Evolutionary conservation across 2,113 vertebrate species (phyloP).

Genomic region (Nansenia antarctica): DNA sequence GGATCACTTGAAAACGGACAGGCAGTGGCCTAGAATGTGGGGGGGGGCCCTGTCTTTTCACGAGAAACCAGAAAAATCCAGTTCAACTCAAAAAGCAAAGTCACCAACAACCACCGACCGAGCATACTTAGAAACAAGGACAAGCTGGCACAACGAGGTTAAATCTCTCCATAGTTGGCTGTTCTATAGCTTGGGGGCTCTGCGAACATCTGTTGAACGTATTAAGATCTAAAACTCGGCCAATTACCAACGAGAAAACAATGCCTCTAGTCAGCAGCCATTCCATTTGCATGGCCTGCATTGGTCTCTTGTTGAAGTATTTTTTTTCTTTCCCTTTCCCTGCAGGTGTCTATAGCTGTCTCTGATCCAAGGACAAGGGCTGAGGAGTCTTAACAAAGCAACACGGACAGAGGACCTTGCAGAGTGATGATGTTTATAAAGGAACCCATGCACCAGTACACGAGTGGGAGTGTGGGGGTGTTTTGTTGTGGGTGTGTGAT

Average conservation of each 20-base stretch:
- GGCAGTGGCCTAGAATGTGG: too few relatives aligned
- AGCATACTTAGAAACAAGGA: conserved; percentile 45
- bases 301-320: conserved; percentile 43
- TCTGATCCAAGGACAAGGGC: conserved; percentile 62
- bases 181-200: conserved; percentile 50
- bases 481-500: conserved; percentile 53
- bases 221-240: conserved; percentile 58
- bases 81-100: conserved; percentile 19
- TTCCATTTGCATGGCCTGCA: conserved; percentile 9
- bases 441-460: conserved; percentile 46
- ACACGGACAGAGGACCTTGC: conserved; percentile 35
- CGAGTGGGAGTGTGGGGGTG: conserved; percentile 73
- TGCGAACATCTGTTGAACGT: conserved; percentile 65
- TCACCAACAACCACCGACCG: conserved; percentile 7
- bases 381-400: conserved; percentile 54
- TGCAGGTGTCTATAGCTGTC: conserved; percentile 47
- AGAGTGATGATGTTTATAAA: conserved; percentile 67
- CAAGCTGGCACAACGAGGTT: conserved; percentile 31
- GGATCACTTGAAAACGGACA: conserved; percentile 17
- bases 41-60: conserved; percentile 9
- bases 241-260: conserved; percentile 61
- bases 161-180: conserved; percentile 53
- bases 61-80: neutral
- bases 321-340: conserved; percentile 41
- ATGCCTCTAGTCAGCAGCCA: conserved; percentile 47